Evolutionary conservation across 1,140 invertebrate species (phyloP).

Genomic region (Drosophila melanogaster): DNA sequence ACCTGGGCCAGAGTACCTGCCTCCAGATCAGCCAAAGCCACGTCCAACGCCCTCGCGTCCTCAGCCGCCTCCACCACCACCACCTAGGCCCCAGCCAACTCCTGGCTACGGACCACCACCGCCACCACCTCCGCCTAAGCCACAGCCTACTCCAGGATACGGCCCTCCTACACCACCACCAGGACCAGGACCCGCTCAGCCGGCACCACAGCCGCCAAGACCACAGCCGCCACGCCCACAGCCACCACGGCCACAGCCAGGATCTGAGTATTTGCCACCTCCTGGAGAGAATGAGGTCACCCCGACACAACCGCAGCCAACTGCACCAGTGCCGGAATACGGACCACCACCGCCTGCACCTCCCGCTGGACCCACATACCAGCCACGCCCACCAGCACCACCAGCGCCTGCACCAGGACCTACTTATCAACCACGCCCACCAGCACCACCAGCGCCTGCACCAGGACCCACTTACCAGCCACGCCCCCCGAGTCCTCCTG

Average conservation of each 20-base stretch:
- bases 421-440: constrained; percentile 19
- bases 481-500: constrained; percentile 32
- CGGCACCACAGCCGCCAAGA: constrained; percentile 15
- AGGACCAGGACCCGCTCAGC: constrained; percentile 25
- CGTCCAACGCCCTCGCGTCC: constrained; percentile 43
- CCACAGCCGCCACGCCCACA: constrained; percentile 25
- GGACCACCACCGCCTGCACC: constrained; percentile 38
- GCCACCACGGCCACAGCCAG: constrained; percentile 36
- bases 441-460: constrained; percentile 40
- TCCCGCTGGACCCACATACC: constrained; percentile 35
- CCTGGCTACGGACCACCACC: constrained; percentile 47
- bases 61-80: constrained; percentile 37
- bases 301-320: constrained; percentile 48
- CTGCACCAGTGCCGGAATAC: constrained; percentile 44
- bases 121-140: constrained; percentile 23
- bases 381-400: constrained; percentile 30
- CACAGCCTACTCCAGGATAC: constrained; percentile 21
- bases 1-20: constrained; percentile 65
- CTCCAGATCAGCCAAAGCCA: constrained; percentile 61
- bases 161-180: constrained; percentile 42
- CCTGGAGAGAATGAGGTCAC: constrained; percentile 52
- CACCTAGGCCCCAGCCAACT: constrained; percentile 34
- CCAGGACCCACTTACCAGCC: constrained; percentile 41
- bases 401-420: constrained; percentile 17
- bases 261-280: constrained; percentile 60